Percentiles rank a stretch among this genome's conserved stretches.
Conservation (phyloP, 2,113 vertebrate species). For the Psittacara wagleri region DNA sequence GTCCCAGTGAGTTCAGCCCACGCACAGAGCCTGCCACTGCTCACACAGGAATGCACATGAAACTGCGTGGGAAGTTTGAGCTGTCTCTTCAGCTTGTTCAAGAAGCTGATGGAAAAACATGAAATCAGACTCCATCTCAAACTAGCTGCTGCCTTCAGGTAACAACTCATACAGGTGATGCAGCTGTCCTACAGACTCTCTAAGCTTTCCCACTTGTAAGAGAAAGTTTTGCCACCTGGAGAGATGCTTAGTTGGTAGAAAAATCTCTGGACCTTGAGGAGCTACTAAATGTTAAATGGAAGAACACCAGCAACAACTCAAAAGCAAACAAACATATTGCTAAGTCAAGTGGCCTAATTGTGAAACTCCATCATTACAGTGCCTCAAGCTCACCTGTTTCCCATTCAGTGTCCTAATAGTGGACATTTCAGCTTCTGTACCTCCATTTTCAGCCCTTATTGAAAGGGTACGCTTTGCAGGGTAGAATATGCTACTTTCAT, state of each 20-base stretch:
- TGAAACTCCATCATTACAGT: not conserved
- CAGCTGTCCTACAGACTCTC: not conserved
- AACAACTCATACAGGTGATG: slow-evolving; percentile 8
- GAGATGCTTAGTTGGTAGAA: not conserved
- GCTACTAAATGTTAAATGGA: not conserved
- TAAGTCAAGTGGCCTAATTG: not conserved
- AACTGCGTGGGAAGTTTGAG: not conserved
- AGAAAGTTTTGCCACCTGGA: not conserved
- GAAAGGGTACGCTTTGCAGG: not conserved
- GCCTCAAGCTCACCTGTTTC: not conserved
- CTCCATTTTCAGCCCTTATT: not conserved
- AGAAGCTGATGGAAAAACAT: slow-evolving; percentile 23
- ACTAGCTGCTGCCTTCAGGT: not conserved
- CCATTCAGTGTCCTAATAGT: not conserved
- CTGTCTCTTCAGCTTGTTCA: not conserved
- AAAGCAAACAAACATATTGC: not conserved
- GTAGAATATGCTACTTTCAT: not conserved
- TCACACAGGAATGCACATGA: not conserved
- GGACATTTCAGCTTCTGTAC: not conserved
- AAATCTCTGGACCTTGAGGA: not conserved
- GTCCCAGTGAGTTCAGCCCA: not conserved
- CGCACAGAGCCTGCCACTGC: rapidly evolving
- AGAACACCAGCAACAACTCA: not conserved
- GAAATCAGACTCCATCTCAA: not conserved
- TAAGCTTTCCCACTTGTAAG: not conserved